Evolutionary conservation across 2,797 vertebrate species (phyloP).

Genomic region (Poecile montanus): DNA sequence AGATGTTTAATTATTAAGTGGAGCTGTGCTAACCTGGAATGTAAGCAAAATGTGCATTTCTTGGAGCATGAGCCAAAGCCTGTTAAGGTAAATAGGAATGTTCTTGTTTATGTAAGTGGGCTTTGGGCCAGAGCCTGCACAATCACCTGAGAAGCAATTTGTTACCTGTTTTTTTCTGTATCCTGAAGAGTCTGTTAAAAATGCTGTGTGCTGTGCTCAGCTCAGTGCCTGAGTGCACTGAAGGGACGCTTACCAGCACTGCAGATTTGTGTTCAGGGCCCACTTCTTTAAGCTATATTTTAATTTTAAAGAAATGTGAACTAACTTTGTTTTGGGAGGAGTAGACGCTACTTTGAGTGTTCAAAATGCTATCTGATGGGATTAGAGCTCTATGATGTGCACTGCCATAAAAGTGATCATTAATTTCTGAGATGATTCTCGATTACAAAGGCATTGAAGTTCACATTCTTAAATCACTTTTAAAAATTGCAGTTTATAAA

Average conservation of each 20-base stretch:
- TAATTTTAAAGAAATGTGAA: neutral
- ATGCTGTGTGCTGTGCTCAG: neutral
- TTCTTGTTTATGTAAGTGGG: conserved; percentile 6
- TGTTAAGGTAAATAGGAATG: conserved; percentile 27
- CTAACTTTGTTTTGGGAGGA: neutral
- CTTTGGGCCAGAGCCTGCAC: conserved; percentile 48
- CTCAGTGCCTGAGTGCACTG: neutral
- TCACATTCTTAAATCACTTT: neutral
- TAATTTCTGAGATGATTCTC: conserved; percentile 9
- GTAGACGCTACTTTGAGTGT: neutral
- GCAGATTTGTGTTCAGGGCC: neutral
- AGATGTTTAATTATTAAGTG: conserved; percentile 21
- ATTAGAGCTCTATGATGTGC: neutral
- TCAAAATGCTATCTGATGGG: neutral
- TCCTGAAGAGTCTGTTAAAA: neutral
- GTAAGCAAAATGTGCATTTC: neutral
- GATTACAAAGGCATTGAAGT: neutral
- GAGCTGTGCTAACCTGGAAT: neutral
- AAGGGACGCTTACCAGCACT: neutral
- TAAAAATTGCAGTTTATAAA: neutral
- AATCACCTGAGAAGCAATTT: conserved; percentile 52
- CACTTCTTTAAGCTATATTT: neutral
- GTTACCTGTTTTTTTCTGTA: neutral
- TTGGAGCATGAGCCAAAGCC: neutral
- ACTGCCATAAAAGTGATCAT: neutral